Evolutionary conservation across 2,113 vertebrate genomes (phyloP), one percentile per base, ranked within the genome.

Genomic region (Tachysurus vachellii): DNA sequence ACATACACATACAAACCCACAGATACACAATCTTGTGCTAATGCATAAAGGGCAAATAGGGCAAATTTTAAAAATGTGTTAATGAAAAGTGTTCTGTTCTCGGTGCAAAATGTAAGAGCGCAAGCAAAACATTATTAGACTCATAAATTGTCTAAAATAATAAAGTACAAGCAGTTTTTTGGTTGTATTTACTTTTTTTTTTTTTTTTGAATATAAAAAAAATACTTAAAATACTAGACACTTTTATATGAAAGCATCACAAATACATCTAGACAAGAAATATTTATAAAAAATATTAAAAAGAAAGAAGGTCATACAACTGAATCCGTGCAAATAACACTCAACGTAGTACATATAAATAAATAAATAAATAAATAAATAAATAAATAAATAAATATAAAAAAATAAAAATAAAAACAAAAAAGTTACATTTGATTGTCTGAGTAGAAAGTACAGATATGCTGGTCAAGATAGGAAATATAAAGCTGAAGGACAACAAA

Each of bases 1-100:
- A 53, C 13, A 70, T 42, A 23, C 70, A 47, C 42, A 12, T 42
- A 12, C 42, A 21, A 4, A 44, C 21, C 1, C 71, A 23, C 71
- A n/a, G 17, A 73, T 44, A 73, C 71, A n/a, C 71, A 75, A 75
- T 75, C 13, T 31, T 83, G 64, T 70, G 61, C 64, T 68, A 70
- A 83, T 83, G 59, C 47, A 83, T 21, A 70, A 70, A 83, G 82
- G 82, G 62, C 82, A 70, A 83, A 83, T 10, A 83, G 82, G 44
- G 42, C 61, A 54, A 70, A 83, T 68, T 83, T 5, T 4, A 54
- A 80, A 85, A 82, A 66, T 23, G 70, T 31, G 79, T 13, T 21
- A 66, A 66, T 56, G n/a, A 83, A 26, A 61, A 36, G 17, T 11
- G 68, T 54, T 28, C 76, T 62, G 31, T 28, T 59, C 36, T n/a